Conservation (phyloP, 2,797 vertebrate species). For the Spondyliosoma cantharus region DNA sequence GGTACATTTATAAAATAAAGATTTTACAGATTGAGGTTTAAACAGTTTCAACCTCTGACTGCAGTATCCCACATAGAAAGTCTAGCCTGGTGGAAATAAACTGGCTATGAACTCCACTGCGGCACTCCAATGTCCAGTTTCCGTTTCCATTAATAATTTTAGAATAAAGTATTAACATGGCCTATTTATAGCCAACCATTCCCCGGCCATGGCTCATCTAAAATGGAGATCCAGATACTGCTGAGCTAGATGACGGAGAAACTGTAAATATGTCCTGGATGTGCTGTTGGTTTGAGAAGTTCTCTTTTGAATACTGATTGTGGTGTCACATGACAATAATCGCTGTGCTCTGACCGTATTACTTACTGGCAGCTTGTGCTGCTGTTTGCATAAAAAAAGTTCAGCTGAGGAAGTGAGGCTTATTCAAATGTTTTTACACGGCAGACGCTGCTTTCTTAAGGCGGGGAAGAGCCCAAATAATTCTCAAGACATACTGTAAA, state of each 20-base stretch:
- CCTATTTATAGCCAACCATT: slow-evolving; percentile 60
- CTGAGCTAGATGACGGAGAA: slow-evolving; percentile 20
- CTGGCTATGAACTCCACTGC: slow-evolving; percentile 47
- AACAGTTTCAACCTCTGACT: slow-evolving; percentile 9
- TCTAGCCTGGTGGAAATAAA: slow-evolving; percentile 33
- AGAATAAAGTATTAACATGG: slow-evolving; percentile 67
- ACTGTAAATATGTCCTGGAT: slow-evolving; percentile 3
- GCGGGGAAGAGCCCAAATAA: neutral
- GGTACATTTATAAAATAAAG: neutral
- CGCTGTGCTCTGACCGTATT: slow-evolving; percentile 36
- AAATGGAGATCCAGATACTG: slow-evolving; percentile 50
- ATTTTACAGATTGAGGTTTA: neutral
- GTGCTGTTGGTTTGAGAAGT: slow-evolving; percentile 9
- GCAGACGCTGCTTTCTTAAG: slow-evolving; percentile 1
- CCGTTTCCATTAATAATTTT: slow-evolving; percentile 64
- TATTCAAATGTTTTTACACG: slow-evolving; percentile 43
- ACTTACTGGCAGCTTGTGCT: slow-evolving; percentile 13
- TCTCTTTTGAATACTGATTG: slow-evolving; percentile 9
- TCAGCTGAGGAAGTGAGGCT: slow-evolving; percentile 56
- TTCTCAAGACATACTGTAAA: neutral
- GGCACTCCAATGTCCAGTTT: slow-evolving; percentile 59
- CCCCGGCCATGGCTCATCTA: slow-evolving; percentile 30
- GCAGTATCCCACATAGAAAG: slow-evolving; percentile 15
- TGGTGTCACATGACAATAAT: slow-evolving; percentile 28
- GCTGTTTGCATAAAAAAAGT: slow-evolving; percentile 51